Evolutionary conservation across 1,140 invertebrate genomes (phyloP), one percentile per base, ranked within the genome.

Genomic region (Aphaenogaster rudis): DNA sequence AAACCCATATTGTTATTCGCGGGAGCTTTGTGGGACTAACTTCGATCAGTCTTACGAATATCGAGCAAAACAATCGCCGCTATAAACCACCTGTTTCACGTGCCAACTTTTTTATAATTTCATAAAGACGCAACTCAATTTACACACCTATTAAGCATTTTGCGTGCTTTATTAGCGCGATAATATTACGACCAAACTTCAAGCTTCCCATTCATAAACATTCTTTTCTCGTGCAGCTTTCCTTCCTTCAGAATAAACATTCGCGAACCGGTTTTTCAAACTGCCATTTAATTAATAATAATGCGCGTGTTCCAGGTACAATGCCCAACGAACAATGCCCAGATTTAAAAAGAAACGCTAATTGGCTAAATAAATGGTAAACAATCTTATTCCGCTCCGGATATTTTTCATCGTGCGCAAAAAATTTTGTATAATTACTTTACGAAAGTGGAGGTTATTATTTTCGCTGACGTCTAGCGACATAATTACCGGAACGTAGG

Each of bases 51-150:
- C 54, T 84, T 63, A 74, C 54, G 54, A 74, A 84, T 84, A 84
- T 84, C 80, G 80, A 74, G 54, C 33, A 39, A 84, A 84, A 82
- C 80, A 82, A 84, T 84, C 45, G 54, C 80, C 80, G 50, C 69
- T 61, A 48, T 48, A 61, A 84, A 84, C 80, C 80, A 84, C 80
- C 80, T 84, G 80, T 84, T 84, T 76, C 80, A 84, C 80, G 54
- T 21, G 54, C 42, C 28, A 74, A 61, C 54, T 84, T 84, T 82
- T 76, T 84, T 76, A 84, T 84, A 84, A 84, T 84, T 84, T 84
- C 80, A 84, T 84, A 84, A 84, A 61, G 80, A 74, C 11, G 80
- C 80, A 84, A 84, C 69, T 76, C 80, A 74, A 84, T 84, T 84
- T 84, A 48, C 54, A 74, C 69, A 74, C 69, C n/a, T 74, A 84